These are phyloP conservation scores for Eupithecia centaureata DNA, from an alignment of 2,888 invertebrate species.

Conservation along the genomic window DNA sequence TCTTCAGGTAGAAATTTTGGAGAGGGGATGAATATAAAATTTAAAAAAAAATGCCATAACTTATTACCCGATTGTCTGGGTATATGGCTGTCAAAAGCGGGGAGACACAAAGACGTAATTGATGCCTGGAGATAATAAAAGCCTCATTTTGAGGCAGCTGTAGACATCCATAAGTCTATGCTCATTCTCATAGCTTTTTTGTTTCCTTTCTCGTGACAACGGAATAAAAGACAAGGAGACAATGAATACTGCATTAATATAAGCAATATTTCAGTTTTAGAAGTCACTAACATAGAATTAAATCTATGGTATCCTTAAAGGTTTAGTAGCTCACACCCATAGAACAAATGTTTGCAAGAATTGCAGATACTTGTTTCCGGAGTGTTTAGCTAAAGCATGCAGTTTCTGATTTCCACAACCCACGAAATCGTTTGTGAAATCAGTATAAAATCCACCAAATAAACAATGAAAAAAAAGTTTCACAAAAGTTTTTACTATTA, in stretches of 20 bases:
- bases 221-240: not conserved
- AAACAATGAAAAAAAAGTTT: too few species aligned
- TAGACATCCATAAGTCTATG: not conserved
- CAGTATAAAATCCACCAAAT: not conserved
- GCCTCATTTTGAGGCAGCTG: not conserved
- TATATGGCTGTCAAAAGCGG: not conserved
- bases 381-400: not conserved
- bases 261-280: constrained; percentile 1
- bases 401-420: not conserved
- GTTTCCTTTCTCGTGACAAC: not conserved
- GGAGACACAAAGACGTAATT: not conserved
- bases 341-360: not conserved
- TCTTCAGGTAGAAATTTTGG: too few species aligned
- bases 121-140: not conserved
- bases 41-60: too few species aligned
- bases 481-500: too few species aligned
- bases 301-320: not conserved
- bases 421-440: not conserved
- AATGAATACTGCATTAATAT: not conserved
- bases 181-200: not conserved
- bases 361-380: not conserved
- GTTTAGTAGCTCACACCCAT: not conserved
- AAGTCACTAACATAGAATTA: not conserved
- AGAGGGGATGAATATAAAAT: too few species aligned
- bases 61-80: too few species aligned